A percentile compares a stretch with the other conserved stretches of the same genome.
Conservation (phyloP, 2,888 invertebrate genomes). For the Celastrina argiolus region DNA sequence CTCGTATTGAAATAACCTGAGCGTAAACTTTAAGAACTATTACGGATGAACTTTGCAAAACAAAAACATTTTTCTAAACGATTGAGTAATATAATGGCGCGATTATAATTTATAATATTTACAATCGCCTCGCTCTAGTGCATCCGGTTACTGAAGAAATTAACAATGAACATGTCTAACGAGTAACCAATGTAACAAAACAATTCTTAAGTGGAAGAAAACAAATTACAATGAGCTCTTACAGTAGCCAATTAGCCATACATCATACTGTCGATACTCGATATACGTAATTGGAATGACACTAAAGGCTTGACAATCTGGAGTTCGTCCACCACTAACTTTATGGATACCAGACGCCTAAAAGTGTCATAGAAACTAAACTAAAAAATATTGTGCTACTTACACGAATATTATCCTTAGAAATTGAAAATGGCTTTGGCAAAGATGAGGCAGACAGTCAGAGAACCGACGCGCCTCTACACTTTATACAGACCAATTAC, state of each 20-base stretch:
- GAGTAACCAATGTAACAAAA: neutral
- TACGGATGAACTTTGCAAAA: neutral
- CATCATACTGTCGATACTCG: too few species aligned
- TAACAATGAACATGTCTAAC: constrained; percentile 13
- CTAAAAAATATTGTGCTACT: too few species aligned
- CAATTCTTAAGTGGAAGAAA: neutral
- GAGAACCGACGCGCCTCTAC: neutral
- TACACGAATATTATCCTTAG: too few species aligned
- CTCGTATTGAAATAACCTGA: neutral
- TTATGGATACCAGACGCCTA: too few species aligned
- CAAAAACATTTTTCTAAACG: neutral
- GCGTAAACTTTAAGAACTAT: neutral
- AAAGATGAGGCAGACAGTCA: neutral
- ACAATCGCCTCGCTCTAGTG: neutral
- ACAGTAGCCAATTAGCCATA: too few species aligned
- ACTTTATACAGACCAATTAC: neutral
- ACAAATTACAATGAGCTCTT: too few species aligned
- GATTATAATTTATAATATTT: neutral
- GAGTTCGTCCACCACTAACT: too few species aligned
- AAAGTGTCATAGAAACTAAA: too few species aligned
- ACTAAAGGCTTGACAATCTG: too few species aligned
- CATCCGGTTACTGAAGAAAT: neutral
- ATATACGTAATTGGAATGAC: too few species aligned
- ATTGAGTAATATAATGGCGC: neutral
- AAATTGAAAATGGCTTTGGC: neutral